phyloP scores from a whole-genome alignment of 2,797 vertebrate genomes.

The Acrocephalus scirpaceus region DNA sequence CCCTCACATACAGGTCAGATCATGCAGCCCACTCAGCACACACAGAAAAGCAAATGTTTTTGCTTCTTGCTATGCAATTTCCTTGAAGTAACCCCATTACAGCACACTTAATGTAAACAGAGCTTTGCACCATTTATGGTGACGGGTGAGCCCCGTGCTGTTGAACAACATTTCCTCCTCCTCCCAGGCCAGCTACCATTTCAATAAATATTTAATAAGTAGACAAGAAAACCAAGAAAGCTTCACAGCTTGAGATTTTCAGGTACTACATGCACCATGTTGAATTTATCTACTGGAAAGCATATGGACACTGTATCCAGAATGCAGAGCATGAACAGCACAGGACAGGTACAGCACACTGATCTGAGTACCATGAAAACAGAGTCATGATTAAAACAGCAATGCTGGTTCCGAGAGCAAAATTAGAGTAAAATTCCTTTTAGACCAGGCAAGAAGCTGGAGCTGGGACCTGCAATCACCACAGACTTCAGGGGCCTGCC shows the following conservation, averaged over 20 bases:
- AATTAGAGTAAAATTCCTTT: not conserved
- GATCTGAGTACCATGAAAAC: fast-evolving
- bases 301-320: not conserved
- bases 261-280: fast-evolving
- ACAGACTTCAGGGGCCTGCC: not conserved
- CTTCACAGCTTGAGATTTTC: not conserved
- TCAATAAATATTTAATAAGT: not conserved
- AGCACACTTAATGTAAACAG: not conserved
- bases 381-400: not conserved
- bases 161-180: not conserved
- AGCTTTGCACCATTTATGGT: not conserved
- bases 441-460: not conserved
- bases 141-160: not conserved
- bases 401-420: not conserved
- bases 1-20: not conserved
- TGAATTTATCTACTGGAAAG: not conserved
- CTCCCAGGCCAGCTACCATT: not conserved
- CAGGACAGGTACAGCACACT: not conserved
- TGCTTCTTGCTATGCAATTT: not conserved
- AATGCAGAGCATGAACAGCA: not conserved
- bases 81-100: not conserved
- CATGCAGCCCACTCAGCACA: not conserved
- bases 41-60: not conserved
- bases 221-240: not conserved
- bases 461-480: not conserved